Evolutionary conservation across 2,888 invertebrate genomes (phyloP), one percentile per base, ranked within the genome.

Genomic region (Folsomia candida): DNA sequence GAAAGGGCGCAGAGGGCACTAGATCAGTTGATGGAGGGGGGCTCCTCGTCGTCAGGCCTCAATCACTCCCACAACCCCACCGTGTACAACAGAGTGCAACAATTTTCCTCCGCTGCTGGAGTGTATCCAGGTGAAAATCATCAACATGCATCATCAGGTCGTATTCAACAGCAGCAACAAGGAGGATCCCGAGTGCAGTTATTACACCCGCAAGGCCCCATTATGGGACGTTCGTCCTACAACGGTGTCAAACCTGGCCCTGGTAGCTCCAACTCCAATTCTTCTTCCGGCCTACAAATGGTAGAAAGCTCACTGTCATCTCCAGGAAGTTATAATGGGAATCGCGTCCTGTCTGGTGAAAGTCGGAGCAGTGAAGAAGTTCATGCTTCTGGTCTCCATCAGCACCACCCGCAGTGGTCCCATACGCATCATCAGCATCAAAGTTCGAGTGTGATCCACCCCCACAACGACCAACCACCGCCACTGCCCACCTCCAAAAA

Each of bases 1-100:
- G 76, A 77, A 63, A 69, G 78, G 65, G 79, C 79, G 29, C 78
- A 78, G 70, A 67, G 75, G 62, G 79, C 79, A 59, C 69, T 79
- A 63, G 79, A 79, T 58, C 78, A 73, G 68, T 61, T 79, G 14
- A 62, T 64, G 14, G 65, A 58, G 25, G 65, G 47, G 51, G 54
- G 70, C 66, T 66, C 69, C 25, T 47, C 24, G 22, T 22, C 6
- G 6, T 14, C 9, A 25, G 60, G 25, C 11, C 67, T 68, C 51
- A 73, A 61, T 65, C n/a, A n/a, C n/a, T n/a, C n/a, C n/a, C n/a
- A 37, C 69, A 70, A 62, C 69, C 61, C 62, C 37, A 51, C 67
- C 61, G 47, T 61, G 65, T 64, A 69, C 29, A 58, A 25, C 18
- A 57, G 69, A 54, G 72, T 69, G 24, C 74, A 71, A 58, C 71